Percentiles rank a stretch among this genome's conserved stretches.
These are phyloP conservation scores for Xestia rhomboidea DNA, from an alignment of 2,888 invertebrate genomes.

Conservation along the genomic window DNA sequence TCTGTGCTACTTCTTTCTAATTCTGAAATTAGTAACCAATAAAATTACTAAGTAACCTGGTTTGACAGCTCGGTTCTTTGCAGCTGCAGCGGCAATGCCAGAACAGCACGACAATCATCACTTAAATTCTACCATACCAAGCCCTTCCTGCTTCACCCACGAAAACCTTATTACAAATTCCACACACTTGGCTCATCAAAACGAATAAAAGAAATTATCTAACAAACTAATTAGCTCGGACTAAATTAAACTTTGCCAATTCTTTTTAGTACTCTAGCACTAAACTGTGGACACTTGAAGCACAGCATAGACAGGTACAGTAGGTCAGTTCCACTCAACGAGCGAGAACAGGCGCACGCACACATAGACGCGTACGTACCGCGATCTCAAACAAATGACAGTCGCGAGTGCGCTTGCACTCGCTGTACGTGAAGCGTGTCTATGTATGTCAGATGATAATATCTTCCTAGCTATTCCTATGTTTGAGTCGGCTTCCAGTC, in stretches of 20 bases:
- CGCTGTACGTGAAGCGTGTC: neutral
- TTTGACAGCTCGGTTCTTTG: neutral
- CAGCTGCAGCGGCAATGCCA: neutral
- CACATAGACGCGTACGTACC: neutral
- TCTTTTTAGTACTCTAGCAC: constrained; percentile 43
- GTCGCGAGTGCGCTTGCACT: neutral
- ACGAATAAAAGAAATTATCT: constrained; percentile 34
- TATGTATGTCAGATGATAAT: too few species aligned
- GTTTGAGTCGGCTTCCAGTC: neutral
- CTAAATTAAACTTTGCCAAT: constrained; percentile 48
- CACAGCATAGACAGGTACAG: neutral
- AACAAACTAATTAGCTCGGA: constrained; percentile 49
- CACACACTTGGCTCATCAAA: constrained; percentile 26
- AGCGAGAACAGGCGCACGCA: too few species aligned
- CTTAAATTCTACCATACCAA: neutral
- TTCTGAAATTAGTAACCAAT: too few species aligned
- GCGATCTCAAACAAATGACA: neutral
- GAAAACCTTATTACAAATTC: constrained; percentile 28
- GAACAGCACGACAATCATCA: neutral
- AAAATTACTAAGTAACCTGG: neutral
- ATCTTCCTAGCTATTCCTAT: neutral
- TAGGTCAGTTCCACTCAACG: neutral
- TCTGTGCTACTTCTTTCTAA: too few species aligned
- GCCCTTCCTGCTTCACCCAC: neutral
- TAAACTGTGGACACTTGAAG: constrained; percentile 32